Percentiles rank a stretch among this genome's conserved stretches.
Conservation (phyloP, 2,888 invertebrate species). For the Pachymerium ferrugineum region DNA sequence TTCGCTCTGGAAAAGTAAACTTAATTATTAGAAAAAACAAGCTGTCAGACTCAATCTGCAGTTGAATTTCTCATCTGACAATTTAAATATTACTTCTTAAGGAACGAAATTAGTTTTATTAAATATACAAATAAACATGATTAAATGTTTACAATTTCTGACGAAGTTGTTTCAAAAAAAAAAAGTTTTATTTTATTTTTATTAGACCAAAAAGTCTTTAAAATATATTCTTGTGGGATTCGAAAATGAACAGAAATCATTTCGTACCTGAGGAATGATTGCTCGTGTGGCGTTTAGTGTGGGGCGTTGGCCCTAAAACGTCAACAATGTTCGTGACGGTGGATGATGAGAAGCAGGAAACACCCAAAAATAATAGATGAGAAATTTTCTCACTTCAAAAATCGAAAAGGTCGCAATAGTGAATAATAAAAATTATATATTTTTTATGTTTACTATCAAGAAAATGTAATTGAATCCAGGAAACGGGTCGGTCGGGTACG, state of each 20-base stretch:
- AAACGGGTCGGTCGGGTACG: conserved; percentile 2
- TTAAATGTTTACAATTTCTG: no score
- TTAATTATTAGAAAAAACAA: not conserved
- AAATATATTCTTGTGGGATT: not conserved
- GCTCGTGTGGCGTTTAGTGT: not conserved
- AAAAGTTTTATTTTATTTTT: no score
- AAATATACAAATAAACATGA: no score
- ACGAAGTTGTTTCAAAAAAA: no score
- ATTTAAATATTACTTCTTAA: conserved; percentile 9
- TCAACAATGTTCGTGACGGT: not conserved
- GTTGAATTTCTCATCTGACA: not conserved
- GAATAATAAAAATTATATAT: not conserved
- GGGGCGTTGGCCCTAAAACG: not conserved
- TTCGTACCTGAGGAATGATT: not conserved
- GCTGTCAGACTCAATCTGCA: not conserved
- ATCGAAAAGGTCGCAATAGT: not conserved
- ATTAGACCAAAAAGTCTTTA: no score
- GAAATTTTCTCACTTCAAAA: not conserved
- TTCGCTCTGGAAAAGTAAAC: not conserved
- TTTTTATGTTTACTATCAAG: not conserved
- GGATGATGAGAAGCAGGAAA: conserved; percentile 14
- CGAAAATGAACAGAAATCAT: conserved; percentile 6
- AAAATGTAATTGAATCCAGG: conserved; percentile 1
- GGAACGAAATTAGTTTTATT: no score
- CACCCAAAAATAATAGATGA: not conserved